These are phyloP conservation scores for Cephalopachus bancanus DNA, from an alignment of 2,797 vertebrate genomes.

Conservation along the genomic window DNA sequence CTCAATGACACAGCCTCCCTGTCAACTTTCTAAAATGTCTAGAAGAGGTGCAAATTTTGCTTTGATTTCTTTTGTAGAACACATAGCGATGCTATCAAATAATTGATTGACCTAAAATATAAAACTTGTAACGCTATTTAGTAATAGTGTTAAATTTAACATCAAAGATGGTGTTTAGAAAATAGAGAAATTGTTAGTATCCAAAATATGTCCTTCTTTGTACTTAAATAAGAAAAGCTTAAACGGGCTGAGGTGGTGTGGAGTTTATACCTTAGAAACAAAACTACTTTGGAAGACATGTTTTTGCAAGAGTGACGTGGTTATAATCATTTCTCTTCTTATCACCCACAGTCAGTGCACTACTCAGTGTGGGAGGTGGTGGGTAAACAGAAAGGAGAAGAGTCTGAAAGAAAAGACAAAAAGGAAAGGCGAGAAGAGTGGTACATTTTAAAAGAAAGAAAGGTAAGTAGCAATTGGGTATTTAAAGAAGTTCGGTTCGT, in stretches of 20 bases:
- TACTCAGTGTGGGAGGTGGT: neutral
- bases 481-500: conserved; percentile 27
- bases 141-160: conserved; percentile 4
- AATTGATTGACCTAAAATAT: neutral
- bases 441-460: conserved; percentile 47
- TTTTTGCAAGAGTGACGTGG: neutral
- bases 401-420: conserved; percentile 8
- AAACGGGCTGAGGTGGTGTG: neutral
- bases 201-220: neutral
- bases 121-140: conserved; percentile 20
- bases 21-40: conserved; percentile 1
- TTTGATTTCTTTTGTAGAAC: conserved; percentile 39
- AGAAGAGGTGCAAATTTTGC: neutral
- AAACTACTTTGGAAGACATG: conserved; percentile 22
- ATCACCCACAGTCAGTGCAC: neutral
- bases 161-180: conserved; percentile 24
- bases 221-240: conserved; percentile 34
- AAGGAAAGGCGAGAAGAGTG: neutral
- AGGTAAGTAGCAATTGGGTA: neutral
- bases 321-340: conserved; percentile 14
- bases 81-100: neutral
- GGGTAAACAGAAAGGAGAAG: neutral
- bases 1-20: neutral
- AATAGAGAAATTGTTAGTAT: neutral
- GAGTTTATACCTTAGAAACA: neutral